Evolutionary conservation across 2,797 vertebrate species (phyloP), one percentile per base, ranked within the genome.

Genomic region (Chaunax sp.): DNA sequence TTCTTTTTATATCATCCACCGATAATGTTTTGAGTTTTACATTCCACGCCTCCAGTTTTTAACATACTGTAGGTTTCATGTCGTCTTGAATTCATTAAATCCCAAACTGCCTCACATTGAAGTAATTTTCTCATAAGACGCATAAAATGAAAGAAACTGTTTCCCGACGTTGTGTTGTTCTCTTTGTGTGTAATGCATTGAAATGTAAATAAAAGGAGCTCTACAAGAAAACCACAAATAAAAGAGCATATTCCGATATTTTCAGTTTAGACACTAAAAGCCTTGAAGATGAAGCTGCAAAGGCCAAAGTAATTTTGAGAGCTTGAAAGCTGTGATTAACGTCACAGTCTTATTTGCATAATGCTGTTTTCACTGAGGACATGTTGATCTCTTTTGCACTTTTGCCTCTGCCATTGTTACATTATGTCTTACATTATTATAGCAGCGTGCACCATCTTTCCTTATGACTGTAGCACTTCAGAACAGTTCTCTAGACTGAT

Each of bases 221-320:
- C 5, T 30, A 30, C 28, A 5, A 9, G 1, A n/a, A n/a, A n/a
- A n/a, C n/a, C n/a, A 30, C 2, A 30, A 30, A 30, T 30, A 30
- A 30, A 30, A 30, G 2, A 43, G 41, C 18, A 19, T 19, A 8
- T 15, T 16, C 1, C 23, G 38, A 58, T 26, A 26, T 75, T 16
- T 18, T 15, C 30, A 46, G 57, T 45, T 65, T 40, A 49, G 53
- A 63, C 3, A 38, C 25, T 38, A 4, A 54, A 64, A 72, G 14
- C 69, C 19, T 52, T 22, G 22, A 54, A 41, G 45, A 45, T 35
- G 26, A 70, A 53, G 23, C 59, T 44, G 60, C 38, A 69, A 77
- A 80, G 50, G 60, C 72, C 69, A 70, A 50, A 77, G 35, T 43
- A 22, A 25, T 55, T 58, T 79, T 71, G 13, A 57, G 6, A 44